Percentiles rank a stretch among this genome's conserved stretches.
Evolutionary conservation across 2,113 vertebrate species (phyloP).

Genomic region (Cyprinodon tularosa): DNA sequence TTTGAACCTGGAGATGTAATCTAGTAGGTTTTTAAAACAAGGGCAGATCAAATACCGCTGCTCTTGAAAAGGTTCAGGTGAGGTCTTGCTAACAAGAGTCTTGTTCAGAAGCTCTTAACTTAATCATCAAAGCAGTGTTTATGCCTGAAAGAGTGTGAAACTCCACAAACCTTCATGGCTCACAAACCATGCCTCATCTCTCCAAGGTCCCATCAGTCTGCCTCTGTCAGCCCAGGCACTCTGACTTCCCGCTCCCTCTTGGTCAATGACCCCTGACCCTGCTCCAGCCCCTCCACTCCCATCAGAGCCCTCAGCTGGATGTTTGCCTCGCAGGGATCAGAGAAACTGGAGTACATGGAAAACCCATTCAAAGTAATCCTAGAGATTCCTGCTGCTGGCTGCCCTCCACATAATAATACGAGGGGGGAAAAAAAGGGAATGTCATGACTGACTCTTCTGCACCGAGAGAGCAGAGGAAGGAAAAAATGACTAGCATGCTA

Average conservation of each 20-base stretch:
- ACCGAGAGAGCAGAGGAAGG: slow-evolving; percentile 28
- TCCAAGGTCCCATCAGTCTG: slow-evolving; percentile 70
- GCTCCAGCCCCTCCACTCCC: slow-evolving; percentile 21
- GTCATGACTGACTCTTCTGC: slow-evolving; percentile 51
- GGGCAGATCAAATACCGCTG: slow-evolving; percentile 64
- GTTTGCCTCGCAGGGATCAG: slow-evolving; percentile 62
- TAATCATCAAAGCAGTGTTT: slow-evolving; percentile 70
- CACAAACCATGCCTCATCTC: slow-evolving; percentile 48
- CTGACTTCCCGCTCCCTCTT: slow-evolving; percentile 38
- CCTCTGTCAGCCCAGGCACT: slow-evolving; percentile 60
- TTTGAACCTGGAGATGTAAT: slow-evolving; percentile 37
- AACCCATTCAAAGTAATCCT: slow-evolving; percentile 51
- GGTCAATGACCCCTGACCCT: slow-evolving; percentile 58
- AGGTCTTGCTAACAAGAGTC: slow-evolving; percentile 66
- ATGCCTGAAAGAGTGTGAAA: slow-evolving; percentile 40
- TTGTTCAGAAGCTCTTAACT: slow-evolving; percentile 65
- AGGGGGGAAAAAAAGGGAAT: slow-evolving; percentile 41
- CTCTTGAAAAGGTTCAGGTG: slow-evolving; percentile 62
- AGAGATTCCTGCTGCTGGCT: slow-evolving; percentile 36
- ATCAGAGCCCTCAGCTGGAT: slow-evolving; percentile 53
- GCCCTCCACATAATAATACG: background rate
- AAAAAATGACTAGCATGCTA: slow-evolving; percentile 56
- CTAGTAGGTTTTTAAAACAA: slow-evolving; percentile 39
- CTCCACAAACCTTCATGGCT: slow-evolving; percentile 53
- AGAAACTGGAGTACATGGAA: slow-evolving; percentile 51